These are phyloP conservation scores for Propithecus coquereli DNA, from an alignment of 2,113 vertebrate genomes.

Conservation along the genomic window DNA sequence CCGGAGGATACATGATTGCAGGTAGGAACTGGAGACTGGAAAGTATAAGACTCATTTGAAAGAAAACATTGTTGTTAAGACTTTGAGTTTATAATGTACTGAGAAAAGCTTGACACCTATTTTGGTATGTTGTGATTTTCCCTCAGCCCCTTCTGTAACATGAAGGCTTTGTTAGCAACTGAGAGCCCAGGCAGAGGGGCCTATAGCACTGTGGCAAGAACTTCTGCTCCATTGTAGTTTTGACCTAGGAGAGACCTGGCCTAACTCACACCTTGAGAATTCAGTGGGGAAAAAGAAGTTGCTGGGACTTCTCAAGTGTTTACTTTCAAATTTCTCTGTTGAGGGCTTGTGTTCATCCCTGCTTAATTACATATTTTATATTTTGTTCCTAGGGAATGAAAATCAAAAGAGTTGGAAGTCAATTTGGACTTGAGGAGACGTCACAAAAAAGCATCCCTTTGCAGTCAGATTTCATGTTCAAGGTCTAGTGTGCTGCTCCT, in stretches of 20 bases:
- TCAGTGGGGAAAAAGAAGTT: not conserved
- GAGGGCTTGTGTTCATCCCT: not conserved
- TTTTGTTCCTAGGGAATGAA: conserved; percentile 26
- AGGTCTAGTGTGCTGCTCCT: not conserved
- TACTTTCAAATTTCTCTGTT: not conserved
- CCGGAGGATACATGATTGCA: conserved; percentile 33
- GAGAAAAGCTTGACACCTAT: not conserved
- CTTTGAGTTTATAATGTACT: not conserved
- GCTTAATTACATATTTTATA: not conserved
- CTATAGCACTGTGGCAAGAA: not conserved
- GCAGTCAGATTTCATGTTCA: not conserved
- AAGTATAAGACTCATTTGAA: not conserved
- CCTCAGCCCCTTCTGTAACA: not conserved
- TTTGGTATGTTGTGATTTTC: rapidly evolving
- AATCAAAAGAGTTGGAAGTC: not conserved
- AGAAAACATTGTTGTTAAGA: not conserved
- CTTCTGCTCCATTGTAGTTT: not conserved
- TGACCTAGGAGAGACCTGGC: not conserved
- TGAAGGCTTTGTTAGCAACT: not conserved
- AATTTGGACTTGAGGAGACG: not conserved
- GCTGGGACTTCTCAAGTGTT: not conserved
- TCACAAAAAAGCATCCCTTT: conserved; percentile 4
- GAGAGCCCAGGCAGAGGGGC: not conserved
- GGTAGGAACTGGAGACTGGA: conserved; percentile 67
- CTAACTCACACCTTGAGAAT: not conserved